Evolutionary conservation across 2,797 vertebrate genomes (phyloP), one percentile per base, ranked within the genome.

Genomic region (Siniperca scherzeri): DNA sequence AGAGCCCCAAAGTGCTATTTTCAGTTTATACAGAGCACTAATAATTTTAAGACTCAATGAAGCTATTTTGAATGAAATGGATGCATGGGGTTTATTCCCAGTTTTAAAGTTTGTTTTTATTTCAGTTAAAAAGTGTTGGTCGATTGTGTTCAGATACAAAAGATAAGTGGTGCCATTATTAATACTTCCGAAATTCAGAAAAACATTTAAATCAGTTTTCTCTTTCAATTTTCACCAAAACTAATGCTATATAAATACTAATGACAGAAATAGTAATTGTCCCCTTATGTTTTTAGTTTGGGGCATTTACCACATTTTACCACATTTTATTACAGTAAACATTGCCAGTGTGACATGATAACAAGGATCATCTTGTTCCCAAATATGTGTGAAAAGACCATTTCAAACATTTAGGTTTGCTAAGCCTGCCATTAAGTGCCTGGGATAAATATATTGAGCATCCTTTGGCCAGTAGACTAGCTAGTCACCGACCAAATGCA

Each of bases 351-450:
- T 81, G 59, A 38, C 52, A 74, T 16, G 19, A 52, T 33, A 67
- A 70, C 67, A 55, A 48, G 59, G 3, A 42, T 75, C 44, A 69
- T 79, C 53, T 69, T 71, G 38, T 36, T 38, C 25, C 46, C 5
- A 55, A 52, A 46, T 25, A 25, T 74, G 59, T 71, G 56, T 72
- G 42, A 73, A 64, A 59, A 86, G 38, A 82, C 19, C 19, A 66
- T 78, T 82, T 81, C 13, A 78, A 52, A 53, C 40, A 66, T 74
- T 78, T 84, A 60, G 70, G 5, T 86, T 86, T 25, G 81, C 73
- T 70, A 53, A 64, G 36, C 60, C 79, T 87, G 65, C 88, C 86
- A 44, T 90, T 27, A 92, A 93, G 92, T 94, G 93, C 93, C 92
- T 93, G 77, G 87, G 84, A 88, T 91, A 62, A 82, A 84, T 57